Conservation (phyloP, 2,888 invertebrate species). For the Trimorus sp. region DNA sequence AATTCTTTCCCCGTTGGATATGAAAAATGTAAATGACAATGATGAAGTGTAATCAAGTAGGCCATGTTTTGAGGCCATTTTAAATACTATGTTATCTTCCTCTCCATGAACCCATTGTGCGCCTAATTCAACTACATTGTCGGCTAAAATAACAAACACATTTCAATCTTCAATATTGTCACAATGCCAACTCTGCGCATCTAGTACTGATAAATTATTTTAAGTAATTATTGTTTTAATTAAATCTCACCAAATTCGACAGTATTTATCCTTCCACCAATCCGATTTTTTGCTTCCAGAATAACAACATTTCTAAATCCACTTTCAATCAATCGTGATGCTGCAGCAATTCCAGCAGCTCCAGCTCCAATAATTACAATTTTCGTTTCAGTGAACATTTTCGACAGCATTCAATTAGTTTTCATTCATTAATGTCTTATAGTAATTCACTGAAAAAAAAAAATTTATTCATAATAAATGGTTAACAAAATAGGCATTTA, state of each 20-base stretch:
- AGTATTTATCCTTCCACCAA: conserved; percentile 82
- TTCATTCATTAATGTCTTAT: no score
- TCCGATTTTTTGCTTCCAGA: conserved; percentile 82
- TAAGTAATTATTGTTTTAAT: no score
- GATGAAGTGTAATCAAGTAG: conserved; percentile 76
- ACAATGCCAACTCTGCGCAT: no score
- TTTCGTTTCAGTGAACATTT: conserved; percentile 67
- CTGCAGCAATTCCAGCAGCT: conserved; percentile 84
- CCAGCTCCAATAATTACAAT: conserved; percentile 85
- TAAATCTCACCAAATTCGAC: conserved; percentile 81
- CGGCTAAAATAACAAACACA: conserved; percentile 73
- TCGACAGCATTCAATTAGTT: conserved; percentile 7
- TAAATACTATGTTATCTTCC: conserved; percentile 84
- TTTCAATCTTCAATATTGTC: no score
- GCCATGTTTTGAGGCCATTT: conserved; percentile 81
- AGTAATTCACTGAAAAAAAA: not conserved
- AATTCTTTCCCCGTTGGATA: conserved; percentile 77
- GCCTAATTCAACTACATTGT: conserved; percentile 86
- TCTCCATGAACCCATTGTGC: conserved; percentile 92
- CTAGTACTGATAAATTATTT: not conserved
- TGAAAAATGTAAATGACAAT: conserved; percentile 71
- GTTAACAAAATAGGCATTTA: no score
- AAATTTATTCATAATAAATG: not conserved
- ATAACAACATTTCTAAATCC: conserved; percentile 82
- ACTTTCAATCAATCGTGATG: conserved; percentile 81